A percentile compares a stretch with the other conserved stretches of the same genome.
These are phyloP conservation scores for Aurelia sp. DNA, from an alignment of 30 jellyfish, hydroid and myxozoan genomes.

Conservation along the genomic window DNA sequence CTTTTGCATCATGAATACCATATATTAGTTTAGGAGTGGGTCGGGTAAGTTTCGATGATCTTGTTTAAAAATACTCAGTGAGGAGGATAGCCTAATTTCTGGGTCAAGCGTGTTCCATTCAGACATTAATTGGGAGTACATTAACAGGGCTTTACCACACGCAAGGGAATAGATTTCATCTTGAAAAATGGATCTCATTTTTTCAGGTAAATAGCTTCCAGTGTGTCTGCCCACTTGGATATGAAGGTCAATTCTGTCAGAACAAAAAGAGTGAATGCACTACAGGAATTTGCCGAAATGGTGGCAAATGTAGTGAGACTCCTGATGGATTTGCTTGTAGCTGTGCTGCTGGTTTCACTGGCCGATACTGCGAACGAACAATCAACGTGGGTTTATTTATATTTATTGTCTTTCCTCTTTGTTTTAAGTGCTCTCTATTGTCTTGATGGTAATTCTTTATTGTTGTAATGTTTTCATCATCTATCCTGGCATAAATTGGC, in stretches of 20 bases:
- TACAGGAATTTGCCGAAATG: conserved; percentile 73
- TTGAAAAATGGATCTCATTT: no score
- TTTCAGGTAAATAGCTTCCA: conserved; percentile 80
- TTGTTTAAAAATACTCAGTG: not conserved
- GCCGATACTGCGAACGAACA: conserved; percentile 86
- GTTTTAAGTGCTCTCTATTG: no score
- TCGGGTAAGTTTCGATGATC: not conserved
- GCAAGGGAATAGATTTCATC: no score
- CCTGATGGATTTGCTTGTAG: conserved; percentile 91
- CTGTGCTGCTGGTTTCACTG: conserved; percentile 95
- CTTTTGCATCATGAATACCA: no score
- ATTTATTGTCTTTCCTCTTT: no score
- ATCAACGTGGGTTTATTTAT: conserved; percentile 63
- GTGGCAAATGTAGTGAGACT: conserved; percentile 93
- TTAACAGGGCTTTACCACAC: no score
- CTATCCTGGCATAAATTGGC: no score
- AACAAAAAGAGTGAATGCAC: conserved; percentile 77
- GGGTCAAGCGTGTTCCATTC: not conserved
- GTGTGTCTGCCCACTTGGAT: conserved; percentile 91
- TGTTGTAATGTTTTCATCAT: no score
- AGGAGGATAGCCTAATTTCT: not conserved
- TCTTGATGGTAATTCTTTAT: no score
- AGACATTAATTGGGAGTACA: not conserved
- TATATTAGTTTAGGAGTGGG: no score
- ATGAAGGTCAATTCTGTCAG: conserved; percentile 85